These are phyloP conservation scores for Cetoscarus ocellatus DNA, from an alignment of 2,797 vertebrate species.

Conservation along the genomic window DNA sequence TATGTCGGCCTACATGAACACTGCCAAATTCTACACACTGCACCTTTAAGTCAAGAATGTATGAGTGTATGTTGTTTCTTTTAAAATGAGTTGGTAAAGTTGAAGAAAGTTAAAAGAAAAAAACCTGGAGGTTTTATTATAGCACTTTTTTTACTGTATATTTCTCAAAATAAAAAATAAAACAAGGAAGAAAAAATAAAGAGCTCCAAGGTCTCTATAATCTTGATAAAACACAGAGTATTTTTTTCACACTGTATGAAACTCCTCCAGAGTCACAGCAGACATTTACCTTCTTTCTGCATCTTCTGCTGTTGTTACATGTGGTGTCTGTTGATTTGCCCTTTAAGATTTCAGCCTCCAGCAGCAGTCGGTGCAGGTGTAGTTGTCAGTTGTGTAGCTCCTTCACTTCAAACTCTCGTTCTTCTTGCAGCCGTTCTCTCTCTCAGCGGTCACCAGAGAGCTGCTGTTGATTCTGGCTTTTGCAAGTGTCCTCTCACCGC, in stretches of 20 bases:
- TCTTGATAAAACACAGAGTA: background rate
- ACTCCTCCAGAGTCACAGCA: background rate
- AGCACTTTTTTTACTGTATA: too few species aligned
- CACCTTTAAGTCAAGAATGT: too few species aligned
- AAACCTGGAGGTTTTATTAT: too few species aligned
- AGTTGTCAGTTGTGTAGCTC: conserved; percentile 9
- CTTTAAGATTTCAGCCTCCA: conserved; percentile 16
- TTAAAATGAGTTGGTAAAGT: too few species aligned
- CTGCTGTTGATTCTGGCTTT: conserved; percentile 38
- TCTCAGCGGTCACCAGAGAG: conserved; percentile 4
- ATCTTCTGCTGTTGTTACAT: background rate
- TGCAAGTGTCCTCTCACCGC: conserved; percentile 23
- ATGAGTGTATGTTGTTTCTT: too few species aligned
- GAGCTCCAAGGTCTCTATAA: too few species aligned
- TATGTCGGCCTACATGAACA: too few species aligned
- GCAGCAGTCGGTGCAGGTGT: conserved; percentile 14
- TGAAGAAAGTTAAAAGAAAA: too few species aligned
- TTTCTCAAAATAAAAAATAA: too few species aligned
- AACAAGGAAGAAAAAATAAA: too few species aligned
- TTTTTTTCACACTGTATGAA: background rate
- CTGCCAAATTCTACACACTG: too few species aligned
- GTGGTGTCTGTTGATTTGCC: background rate
- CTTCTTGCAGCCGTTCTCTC: conserved; percentile 31
- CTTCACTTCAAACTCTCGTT: background rate
- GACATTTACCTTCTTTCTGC: background rate